phyloP scores from a whole-genome alignment of 2,797 vertebrate species.

The Nyctibius grandis region DNA sequence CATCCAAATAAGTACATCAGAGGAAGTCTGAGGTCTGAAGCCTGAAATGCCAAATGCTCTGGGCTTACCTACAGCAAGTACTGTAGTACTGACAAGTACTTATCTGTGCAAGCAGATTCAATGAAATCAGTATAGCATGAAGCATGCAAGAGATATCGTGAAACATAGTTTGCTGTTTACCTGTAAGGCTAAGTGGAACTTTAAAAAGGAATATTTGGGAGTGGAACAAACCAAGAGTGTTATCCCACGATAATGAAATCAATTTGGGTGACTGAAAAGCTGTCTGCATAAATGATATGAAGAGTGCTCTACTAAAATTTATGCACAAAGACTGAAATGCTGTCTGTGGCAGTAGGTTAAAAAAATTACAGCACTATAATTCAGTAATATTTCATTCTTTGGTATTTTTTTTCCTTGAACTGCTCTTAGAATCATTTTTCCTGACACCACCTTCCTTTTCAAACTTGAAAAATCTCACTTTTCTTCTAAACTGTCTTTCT shows the following conservation, averaged over 20 bases:
- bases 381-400: not conserved
- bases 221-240: not conserved
- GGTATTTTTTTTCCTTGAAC: not conserved
- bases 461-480: not conserved
- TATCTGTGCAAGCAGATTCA: not conserved
- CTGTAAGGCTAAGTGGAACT: not conserved
- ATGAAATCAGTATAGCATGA: not conserved
- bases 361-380: not conserved
- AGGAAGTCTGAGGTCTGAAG: not conserved
- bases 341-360: not conserved
- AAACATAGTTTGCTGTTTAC: not conserved
- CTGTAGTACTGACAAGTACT: not conserved
- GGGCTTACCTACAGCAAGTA: not conserved
- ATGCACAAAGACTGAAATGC: not conserved
- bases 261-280: not conserved
- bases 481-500: not conserved
- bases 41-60: not conserved
- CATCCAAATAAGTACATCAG: not conserved
- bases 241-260: not conserved
- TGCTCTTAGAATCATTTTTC: constrained; percentile 14
- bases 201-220: constrained; percentile 2
- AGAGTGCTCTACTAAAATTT: constrained; percentile 12
- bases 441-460: not conserved
- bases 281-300: not conserved
- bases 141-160: not conserved